Percentiles rank a stretch among this genome's conserved stretches.
These are phyloP conservation scores for Pipistrellus kuhlii DNA, from an alignment of 2,797 vertebrate species.

Conservation along the genomic window DNA sequence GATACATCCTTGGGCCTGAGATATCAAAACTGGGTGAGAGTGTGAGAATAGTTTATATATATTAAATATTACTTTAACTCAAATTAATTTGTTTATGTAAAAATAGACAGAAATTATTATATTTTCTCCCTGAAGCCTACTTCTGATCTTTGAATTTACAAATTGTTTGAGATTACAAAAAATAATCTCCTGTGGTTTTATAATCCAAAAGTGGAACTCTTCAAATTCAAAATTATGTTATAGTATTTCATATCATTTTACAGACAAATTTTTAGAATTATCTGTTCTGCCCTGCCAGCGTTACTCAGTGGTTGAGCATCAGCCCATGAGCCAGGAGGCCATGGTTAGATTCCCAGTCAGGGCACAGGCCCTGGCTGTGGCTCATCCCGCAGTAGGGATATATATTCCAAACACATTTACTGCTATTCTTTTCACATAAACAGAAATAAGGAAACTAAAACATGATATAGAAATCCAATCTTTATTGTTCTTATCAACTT, in stretches of 20 bases:
- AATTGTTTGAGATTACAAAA: not conserved
- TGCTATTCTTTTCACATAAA: not conserved
- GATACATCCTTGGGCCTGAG: not conserved
- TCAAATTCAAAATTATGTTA: not conserved
- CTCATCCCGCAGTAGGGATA: too few relatives aligned
- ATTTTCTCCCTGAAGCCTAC: not conserved
- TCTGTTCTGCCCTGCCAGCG: not conserved
- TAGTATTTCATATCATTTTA: slow-evolving; percentile 6
- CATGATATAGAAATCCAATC: not conserved
- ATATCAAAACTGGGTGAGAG: not conserved
- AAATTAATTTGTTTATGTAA: not conserved
- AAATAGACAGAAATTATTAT: not conserved
- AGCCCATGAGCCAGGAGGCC: too few relatives aligned
- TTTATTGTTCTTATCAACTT: not conserved
- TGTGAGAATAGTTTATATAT: not conserved
- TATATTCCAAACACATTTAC: not conserved
- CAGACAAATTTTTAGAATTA: slow-evolving; percentile 11
- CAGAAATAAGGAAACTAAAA: not conserved
- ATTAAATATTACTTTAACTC: not conserved
- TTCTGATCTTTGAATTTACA: not conserved
- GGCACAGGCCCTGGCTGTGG: too few relatives aligned
- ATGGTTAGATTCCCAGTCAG: too few relatives aligned
- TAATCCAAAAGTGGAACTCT: slow-evolving; percentile 1
- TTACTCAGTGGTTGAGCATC: too few relatives aligned
- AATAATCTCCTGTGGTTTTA: not conserved